Conservation (phyloP, 2,888 invertebrate genomes). For the Apodemia mormo region DNA sequence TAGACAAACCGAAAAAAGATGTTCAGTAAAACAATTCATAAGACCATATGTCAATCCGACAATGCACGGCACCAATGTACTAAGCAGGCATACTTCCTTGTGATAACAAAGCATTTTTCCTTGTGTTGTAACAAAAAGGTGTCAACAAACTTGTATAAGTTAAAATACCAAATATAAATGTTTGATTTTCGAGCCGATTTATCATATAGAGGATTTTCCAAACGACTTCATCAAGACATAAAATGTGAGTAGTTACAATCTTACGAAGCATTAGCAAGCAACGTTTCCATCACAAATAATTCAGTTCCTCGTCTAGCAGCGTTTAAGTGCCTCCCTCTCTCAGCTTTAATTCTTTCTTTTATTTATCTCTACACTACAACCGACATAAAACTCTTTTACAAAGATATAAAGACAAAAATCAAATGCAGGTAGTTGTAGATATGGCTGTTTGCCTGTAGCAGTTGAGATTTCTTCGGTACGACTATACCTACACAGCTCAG, state of each 20-base stretch:
- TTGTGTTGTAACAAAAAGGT: too few species aligned
- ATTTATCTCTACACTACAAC: background rate
- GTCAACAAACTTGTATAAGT: too few species aligned
- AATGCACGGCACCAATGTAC: too few species aligned
- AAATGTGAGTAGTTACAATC: constrained; percentile 12
- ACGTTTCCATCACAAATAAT: constrained; percentile 14
- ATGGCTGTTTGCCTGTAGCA: background rate
- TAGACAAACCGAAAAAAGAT: too few species aligned
- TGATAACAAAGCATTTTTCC: too few species aligned
- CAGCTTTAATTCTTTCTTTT: constrained; percentile 18
- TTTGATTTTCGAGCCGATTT: background rate
- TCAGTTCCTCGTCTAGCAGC: constrained; percentile 14
- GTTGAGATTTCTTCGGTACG: constrained; percentile 8
- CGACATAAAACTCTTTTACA: background rate
- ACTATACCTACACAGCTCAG: constrained; percentile 15
- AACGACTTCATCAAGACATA: background rate
- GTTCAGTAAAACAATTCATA: too few species aligned
- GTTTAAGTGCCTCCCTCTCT: constrained; percentile 23
- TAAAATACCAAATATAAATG: too few species aligned
- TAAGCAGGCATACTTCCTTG: too few species aligned
- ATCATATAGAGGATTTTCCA: background rate
- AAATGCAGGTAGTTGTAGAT: background rate
- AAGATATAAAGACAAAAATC: background rate
- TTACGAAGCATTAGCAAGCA: constrained; percentile 10
- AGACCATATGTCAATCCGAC: too few species aligned